Percentiles rank a stretch among this genome's conserved stretches.
These are phyloP conservation scores for Drosophila ambigua DNA, from an alignment of 1,140 invertebrate genomes.

Conservation along the genomic window DNA sequence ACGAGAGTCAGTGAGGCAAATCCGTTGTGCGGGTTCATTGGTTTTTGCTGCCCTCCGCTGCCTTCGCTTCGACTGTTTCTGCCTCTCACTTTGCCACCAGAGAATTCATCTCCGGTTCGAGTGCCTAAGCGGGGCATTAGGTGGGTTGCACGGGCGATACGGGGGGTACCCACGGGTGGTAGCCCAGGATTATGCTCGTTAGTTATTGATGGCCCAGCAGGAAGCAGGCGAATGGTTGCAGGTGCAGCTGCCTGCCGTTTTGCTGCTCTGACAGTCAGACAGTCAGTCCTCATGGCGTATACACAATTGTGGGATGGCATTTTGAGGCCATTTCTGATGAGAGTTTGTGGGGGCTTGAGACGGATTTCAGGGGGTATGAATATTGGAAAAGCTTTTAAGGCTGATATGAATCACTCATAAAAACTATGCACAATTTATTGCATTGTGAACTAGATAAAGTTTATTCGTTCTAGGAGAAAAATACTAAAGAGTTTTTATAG, in stretches of 20 bases:
- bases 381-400: too few relatives aligned
- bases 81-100: conserved; percentile 11
- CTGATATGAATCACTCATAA: too few relatives aligned
- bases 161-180: conserved; percentile 3
- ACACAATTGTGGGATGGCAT: conserved; percentile 12
- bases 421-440: not conserved
- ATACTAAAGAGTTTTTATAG: too few relatives aligned
- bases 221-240: conserved; percentile 14
- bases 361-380: conserved; percentile 1
- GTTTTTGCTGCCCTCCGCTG: not conserved
- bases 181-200: conserved; percentile 51
- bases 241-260: conserved; percentile 28
- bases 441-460: not conserved
- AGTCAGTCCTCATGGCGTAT: conserved; percentile 23
- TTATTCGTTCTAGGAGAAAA: too few relatives aligned
- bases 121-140: conserved; percentile 23
- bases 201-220: conserved; percentile 44
- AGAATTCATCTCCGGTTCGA: conserved; percentile 41
- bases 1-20: conserved; percentile 32
- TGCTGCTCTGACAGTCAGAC: conserved; percentile 8
- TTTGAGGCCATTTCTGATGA: conserved; percentile 4
- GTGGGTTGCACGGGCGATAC: not conserved
- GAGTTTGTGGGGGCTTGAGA: not conserved
- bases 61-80: too few relatives aligned
- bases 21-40: conserved; percentile 24